Percentiles rank a stretch among this genome's conserved stretches.
These are phyloP conservation scores for Epicampocera succincta DNA, from an alignment of 2,888 invertebrate species.

Conservation along the genomic window DNA sequence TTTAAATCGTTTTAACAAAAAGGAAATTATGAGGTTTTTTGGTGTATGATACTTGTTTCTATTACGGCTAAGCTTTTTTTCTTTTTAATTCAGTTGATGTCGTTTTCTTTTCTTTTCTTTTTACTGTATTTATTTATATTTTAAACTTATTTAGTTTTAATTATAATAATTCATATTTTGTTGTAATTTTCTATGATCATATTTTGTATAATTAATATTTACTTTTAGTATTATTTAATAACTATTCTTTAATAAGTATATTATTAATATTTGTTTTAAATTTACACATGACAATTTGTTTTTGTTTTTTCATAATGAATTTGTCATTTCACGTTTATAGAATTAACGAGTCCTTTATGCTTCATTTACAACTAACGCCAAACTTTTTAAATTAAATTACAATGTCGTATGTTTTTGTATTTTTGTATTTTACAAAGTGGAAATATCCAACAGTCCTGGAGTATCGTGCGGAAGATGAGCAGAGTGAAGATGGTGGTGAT, in stretches of 20 bases:
- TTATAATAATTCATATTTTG: constrained; percentile 64
- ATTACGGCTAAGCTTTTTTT: constrained; percentile 47
- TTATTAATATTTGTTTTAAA: constrained; percentile 55
- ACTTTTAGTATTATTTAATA: constrained; percentile 60
- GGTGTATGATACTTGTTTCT: constrained; percentile 63
- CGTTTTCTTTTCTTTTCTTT: constrained; percentile 22
- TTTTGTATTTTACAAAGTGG: constrained; percentile 80
- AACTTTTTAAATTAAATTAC: constrained; percentile 69
- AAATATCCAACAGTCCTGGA: constrained; percentile 81
- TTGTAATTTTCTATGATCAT: constrained; percentile 43
- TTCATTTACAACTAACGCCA: constrained; percentile 75
- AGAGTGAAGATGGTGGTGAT: constrained; percentile 71
- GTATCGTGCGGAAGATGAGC: constrained; percentile 71
- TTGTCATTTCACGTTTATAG: constrained; percentile 44
- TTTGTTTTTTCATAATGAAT: constrained; percentile 35
- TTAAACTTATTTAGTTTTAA: constrained; percentile 61
- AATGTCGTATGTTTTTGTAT: constrained; percentile 46
- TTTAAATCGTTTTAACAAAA: constrained; percentile 33
- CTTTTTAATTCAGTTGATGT: constrained; percentile 24
- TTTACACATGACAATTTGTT: constrained; percentile 47
- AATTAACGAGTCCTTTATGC: constrained; percentile 42
- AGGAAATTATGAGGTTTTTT: constrained; percentile 66
- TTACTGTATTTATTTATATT: constrained; percentile 60
- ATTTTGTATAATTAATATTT: constrained; percentile 49
- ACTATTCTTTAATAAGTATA: constrained; percentile 26